Base-by-base conservation (phyloP, 1,140 invertebrate species). In the Bombus soroeensis region DNA sequence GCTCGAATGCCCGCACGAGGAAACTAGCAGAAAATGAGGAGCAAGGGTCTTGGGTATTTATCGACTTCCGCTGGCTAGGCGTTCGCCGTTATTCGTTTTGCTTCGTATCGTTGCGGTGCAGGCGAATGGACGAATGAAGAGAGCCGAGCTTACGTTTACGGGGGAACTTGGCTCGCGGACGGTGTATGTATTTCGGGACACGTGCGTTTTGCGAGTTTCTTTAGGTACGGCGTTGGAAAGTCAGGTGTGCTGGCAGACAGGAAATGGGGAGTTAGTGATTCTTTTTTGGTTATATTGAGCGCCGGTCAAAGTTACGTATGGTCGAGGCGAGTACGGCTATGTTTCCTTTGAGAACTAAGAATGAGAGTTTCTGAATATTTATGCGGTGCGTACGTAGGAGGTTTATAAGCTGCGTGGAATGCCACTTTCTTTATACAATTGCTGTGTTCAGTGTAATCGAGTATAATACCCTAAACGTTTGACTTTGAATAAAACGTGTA, bases 21-120 rank as follows among this genome's bases (percentile, higher is more conserved):
- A 81, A 78, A 73, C 75, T 76, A 62, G 37, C 78, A 76, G 86
- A 88, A 90, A 90, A 90, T 88, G 89, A 90, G 81, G 72, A 71
- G 81, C n/a, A 22, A 25, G 75, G 28, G 41, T 1, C 28, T 37
- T 9, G 43, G 59, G 71, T 81, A 81, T 59, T 85, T 85, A 81
- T 47, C 41, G n/a, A 53, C 77, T 81, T 85, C 84, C 84, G 70
- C 37, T 85, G 47, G 68, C n/a, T 37, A 34, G 74, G 25, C 53
- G 41, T 47, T 70, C 74, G 8, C 15, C 18, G 39, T 62, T 12
- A 12, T 62, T 66, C 64, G 15, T 66, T 66, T 66, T 39, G 25
- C 6, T 71, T 43, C 62, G 62, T 47, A 68, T 68, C 64, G 64
- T 43, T n/a, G 41, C 28, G 9, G 37, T 34, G 39, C 28, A 66